A percentile compares a stretch with the other conserved stretches of the same genome.
phyloP scores from a whole-genome alignment of 35 echinoderm and acorn worm species.

The Lytechinus pictus region DNA sequence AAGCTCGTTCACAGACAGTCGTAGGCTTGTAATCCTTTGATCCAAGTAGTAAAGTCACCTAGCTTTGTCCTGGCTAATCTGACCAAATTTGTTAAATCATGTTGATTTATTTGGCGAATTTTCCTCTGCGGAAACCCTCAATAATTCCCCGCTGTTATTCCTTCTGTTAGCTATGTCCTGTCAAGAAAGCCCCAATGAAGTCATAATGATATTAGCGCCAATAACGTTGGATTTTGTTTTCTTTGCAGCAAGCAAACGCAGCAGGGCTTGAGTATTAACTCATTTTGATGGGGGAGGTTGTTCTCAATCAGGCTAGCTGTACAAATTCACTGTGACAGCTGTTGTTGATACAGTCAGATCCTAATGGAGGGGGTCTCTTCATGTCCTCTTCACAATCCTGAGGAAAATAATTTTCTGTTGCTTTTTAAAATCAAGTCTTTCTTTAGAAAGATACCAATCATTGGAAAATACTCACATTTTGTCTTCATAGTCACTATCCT shows the following conservation, averaged over 20 bases:
- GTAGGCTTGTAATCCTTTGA: slow-evolving; percentile 28
- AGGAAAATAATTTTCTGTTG: background rate
- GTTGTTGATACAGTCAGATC: slow-evolving; percentile 15
- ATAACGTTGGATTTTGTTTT: slow-evolving; percentile 48
- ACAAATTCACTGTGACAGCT: slow-evolving; percentile 43
- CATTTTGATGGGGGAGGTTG: slow-evolving; percentile 25
- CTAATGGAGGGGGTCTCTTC: background rate
- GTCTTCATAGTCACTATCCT: background rate
- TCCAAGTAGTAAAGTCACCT: slow-evolving; percentile 27
- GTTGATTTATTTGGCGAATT: slow-evolving; percentile 55
- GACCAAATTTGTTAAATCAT: slow-evolving; percentile 55
- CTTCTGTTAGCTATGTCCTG: slow-evolving; percentile 32
- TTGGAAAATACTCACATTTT: background rate
- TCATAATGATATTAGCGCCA: slow-evolving; percentile 44
- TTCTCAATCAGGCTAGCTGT: slow-evolving; percentile 4
- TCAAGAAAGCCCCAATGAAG: slow-evolving; percentile 32
- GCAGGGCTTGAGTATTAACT: slow-evolving; percentile 50
- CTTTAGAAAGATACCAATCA: background rate
- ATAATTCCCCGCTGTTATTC: slow-evolving; percentile 49
- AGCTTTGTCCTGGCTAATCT: slow-evolving; percentile 39
- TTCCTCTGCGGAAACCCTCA: slow-evolving; percentile 48
- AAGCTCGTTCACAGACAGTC: slow-evolving; percentile 44
- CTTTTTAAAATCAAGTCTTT: background rate
- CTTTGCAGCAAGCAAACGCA: background rate
- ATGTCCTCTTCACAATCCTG: background rate